Evolutionary conservation across 1,140 invertebrate species (phyloP), one percentile per base, ranked within the genome.

Genomic region (Berghia stephanieae): DNA sequence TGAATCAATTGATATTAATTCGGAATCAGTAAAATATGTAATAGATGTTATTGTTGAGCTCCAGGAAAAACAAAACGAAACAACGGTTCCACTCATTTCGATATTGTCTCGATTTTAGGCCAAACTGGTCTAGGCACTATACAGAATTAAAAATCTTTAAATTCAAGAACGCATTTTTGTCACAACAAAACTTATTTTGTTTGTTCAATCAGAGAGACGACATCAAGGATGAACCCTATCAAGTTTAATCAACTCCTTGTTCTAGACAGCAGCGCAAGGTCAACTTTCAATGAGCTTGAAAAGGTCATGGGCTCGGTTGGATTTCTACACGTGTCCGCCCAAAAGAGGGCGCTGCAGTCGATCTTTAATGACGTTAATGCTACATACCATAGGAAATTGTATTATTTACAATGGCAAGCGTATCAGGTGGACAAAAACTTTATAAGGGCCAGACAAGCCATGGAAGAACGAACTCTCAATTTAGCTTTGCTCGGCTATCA

Each of bases 391-490:
- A 75, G 46, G 31, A 84, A 84, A 74, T 46, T 60, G 4, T 57
- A 77, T 31, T 69, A 83, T 27, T 80, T 78, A 13, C 55, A 63
- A 36, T 85, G 78, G 42, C 84, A 85, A 49, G 72, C 60, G 13
- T 84, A 83, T 46, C 77, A 78, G 24, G 52, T 83, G 0, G 52
- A 75, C 38, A 83, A 83, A 38, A 83, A 84, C 67, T 85, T 85
- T 69, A 78, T 83, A 49, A 49, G 84, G 31, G 78, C 46, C 1
- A 43, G 83, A 1, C 77, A 83, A 55, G 84, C 82, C 0, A 85
- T 85, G 84, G 83, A 84, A 21, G 84, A 85, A 74, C 55, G 83
- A 57, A 85, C 84, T 21, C 78, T 84, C 21, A 71, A 70, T 6
- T 77, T 79, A 60, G 27, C 84, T 1, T 72, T 77, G 31, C 71